Evolutionary conservation across 2,888 invertebrate species (phyloP).

Genomic region (Cheilosia grossa): DNA sequence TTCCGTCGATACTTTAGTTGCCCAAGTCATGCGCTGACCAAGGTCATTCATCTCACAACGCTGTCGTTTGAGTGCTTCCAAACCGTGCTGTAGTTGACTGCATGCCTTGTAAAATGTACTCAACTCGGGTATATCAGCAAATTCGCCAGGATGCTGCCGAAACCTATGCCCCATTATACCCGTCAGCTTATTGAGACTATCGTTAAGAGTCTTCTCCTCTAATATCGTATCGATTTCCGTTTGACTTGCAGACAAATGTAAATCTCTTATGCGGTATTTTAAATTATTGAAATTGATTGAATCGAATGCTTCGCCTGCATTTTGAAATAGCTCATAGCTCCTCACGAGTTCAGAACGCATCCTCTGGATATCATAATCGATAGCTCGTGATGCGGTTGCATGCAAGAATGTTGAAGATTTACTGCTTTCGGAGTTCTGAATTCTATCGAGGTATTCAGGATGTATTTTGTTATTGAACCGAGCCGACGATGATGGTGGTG

Average conservation of each 20-base stretch:
- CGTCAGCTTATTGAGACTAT: conserved; percentile 78
- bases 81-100: conserved; percentile 79
- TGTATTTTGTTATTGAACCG: conserved; percentile 1
- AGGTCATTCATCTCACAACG: conserved; percentile 78
- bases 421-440: conserved; percentile 17
- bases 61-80: conserved; percentile 78
- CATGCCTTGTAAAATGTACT: conserved; percentile 81
- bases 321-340: conserved; percentile 80
- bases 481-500: neutral
- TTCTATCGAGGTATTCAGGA: neutral
- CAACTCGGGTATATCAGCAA: conserved; percentile 81
- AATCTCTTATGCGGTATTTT: conserved; percentile 79
- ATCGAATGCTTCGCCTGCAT: conserved; percentile 79
- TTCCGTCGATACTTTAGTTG: conserved; percentile 78
- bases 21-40: conserved; percentile 77
- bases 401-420: conserved; percentile 70
- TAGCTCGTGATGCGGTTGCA: conserved; percentile 69
- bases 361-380: conserved; percentile 78
- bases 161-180: conserved; percentile 78
- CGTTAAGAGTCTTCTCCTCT: conserved; percentile 76
- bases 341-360: conserved; percentile 79
- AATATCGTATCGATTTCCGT: conserved; percentile 74
- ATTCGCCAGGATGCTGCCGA: conserved; percentile 80
- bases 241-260: conserved; percentile 77
- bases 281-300: conserved; percentile 79